Evolutionary conservation across 2,113 vertebrate genomes (phyloP).

Genomic region (Tichodroma muraria): DNA sequence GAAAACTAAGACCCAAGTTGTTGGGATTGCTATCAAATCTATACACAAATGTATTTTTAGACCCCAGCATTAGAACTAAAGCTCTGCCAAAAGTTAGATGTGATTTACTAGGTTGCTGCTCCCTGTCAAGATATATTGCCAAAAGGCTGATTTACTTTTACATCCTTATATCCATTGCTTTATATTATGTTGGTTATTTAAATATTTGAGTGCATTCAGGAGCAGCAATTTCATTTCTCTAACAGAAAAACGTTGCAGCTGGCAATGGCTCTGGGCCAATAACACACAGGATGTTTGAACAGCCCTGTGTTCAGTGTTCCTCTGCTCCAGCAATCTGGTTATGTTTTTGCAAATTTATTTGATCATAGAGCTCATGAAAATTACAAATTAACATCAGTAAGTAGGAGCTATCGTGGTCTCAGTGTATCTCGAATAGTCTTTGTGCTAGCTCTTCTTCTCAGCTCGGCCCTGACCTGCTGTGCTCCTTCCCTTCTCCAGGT

Average conservation of each 20-base stretch:
- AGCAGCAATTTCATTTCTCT: conserved; percentile 5
- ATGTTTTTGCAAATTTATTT: conserved; percentile 47
- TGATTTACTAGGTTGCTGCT: not conserved
- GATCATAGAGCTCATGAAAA: not conserved
- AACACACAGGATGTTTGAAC: conserved; percentile 41
- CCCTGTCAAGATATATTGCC: not conserved
- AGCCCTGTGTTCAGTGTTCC: conserved; percentile 15
- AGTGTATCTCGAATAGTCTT: not conserved
- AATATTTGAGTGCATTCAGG: not conserved
- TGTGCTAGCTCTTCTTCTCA: not conserved
- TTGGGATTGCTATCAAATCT: not conserved
- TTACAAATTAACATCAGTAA: not conserved
- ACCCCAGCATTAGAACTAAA: not conserved
- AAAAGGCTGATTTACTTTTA: not conserved
- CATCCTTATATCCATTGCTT: not conserved
- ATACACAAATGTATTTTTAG: not conserved
- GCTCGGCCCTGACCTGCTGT: not conserved
- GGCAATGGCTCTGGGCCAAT: conserved; percentile 45
- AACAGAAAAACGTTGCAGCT: conserved; percentile 33
- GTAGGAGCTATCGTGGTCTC: not conserved
- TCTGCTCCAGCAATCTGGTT: conserved; percentile 46
- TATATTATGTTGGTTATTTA: not conserved
- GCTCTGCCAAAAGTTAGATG: not conserved
- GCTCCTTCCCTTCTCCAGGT: not conserved
- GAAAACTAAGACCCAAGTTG: not conserved